Conservation (phyloP, 2,888 invertebrate species). For the Cheilosia pagana region DNA sequence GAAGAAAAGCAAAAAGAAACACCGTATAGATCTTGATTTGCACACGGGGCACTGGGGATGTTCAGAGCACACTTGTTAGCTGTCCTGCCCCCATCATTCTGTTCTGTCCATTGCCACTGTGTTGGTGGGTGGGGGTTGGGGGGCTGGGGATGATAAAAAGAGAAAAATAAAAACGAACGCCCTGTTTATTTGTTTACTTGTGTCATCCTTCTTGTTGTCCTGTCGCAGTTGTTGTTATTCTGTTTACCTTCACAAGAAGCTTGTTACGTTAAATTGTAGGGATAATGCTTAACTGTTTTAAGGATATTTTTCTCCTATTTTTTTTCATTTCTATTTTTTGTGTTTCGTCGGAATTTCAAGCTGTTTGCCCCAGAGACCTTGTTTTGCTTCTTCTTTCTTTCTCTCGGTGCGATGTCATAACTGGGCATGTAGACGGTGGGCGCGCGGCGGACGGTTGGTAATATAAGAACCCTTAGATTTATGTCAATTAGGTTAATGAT, state of each 20-base stretch:
- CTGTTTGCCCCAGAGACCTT: slow-evolving; percentile 71
- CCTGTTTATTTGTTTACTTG: slow-evolving; percentile 66
- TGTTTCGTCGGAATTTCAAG: slow-evolving; percentile 61
- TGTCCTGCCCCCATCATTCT: background rate
- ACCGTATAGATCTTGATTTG: slow-evolving; percentile 67
- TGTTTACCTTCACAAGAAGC: slow-evolving; percentile 58
- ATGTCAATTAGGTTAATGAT: slow-evolving; percentile 73
- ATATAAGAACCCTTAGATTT: slow-evolving; percentile 67
- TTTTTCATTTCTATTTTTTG: slow-evolving; percentile 22
- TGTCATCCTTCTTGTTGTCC: slow-evolving; percentile 67
- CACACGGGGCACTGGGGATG: slow-evolving; percentile 54
- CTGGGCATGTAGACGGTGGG: slow-evolving; percentile 32
- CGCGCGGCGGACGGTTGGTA: slow-evolving; percentile 35
- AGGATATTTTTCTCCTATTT: slow-evolving; percentile 56
- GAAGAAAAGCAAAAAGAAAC: slow-evolving; percentile 27
- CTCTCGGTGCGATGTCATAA: slow-evolving; percentile 56
- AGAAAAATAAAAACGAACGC: background rate
- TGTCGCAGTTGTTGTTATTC: slow-evolving; percentile 57
- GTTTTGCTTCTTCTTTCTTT: slow-evolving; percentile 34
- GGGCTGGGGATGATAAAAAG: background rate
- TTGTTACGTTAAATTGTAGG: slow-evolving; percentile 73
- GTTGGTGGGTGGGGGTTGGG: background rate
- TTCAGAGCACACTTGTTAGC: slow-evolving; percentile 53
- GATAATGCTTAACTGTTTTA: slow-evolving; percentile 72
- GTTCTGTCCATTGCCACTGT: slow-evolving; percentile 3